Evolutionary conservation across 2,888 invertebrate genomes (phyloP).

Genomic region (Luperina nickerlii): DNA sequence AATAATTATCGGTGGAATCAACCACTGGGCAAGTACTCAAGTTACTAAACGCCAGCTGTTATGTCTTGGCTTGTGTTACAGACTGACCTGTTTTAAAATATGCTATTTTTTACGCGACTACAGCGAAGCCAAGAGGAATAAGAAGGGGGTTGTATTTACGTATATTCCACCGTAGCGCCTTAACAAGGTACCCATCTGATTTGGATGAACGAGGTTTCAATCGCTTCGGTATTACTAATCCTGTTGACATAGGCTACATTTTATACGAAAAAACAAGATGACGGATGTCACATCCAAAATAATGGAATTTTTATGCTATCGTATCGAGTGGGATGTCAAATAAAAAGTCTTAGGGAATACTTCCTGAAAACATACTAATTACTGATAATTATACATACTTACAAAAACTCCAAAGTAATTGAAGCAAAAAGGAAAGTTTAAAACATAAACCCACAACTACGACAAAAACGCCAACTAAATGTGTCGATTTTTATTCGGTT

Average conservation of each 20-base stretch:
- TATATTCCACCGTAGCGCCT: too few relatives aligned
- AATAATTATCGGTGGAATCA: slow-evolving; percentile 55
- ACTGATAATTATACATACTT: background rate
- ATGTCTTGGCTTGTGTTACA: background rate
- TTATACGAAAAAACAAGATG: background rate
- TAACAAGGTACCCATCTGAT: background rate
- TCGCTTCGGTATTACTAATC: background rate
- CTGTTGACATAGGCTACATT: background rate
- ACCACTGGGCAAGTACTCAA: slow-evolving; percentile 43
- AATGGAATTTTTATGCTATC: background rate
- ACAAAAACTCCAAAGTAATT: background rate
- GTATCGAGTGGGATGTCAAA: background rate
- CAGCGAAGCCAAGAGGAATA: background rate
- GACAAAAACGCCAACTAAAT: too few relatives aligned
- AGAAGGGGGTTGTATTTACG: too few relatives aligned
- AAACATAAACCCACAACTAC: too few relatives aligned
- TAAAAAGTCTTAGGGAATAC: background rate
- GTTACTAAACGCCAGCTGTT: slow-evolving; percentile 24
- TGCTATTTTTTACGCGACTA: background rate
- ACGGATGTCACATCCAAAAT: background rate
- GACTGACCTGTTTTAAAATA: background rate
- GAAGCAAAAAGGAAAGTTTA: background rate
- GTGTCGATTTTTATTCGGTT: background rate
- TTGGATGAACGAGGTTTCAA: background rate
- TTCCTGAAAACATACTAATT: background rate